Base-by-base conservation (phyloP, 2,797 vertebrate genomes). In the Thripadectes ignobilis region DNA sequence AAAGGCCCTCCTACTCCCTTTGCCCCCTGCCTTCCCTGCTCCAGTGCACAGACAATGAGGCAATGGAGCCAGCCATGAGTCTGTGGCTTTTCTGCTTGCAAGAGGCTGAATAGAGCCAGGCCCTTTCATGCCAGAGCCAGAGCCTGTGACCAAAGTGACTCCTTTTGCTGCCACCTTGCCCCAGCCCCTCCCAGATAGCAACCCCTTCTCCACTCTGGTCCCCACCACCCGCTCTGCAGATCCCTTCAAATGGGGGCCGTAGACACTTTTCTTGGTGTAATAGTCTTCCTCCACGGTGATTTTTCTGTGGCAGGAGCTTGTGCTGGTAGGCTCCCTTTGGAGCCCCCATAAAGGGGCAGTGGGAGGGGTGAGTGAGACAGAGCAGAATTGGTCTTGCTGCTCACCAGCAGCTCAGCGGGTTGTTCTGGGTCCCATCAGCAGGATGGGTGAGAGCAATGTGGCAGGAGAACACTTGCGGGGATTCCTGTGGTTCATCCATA, bases 391-490 rank as follows among this genome's bases (percentile, higher is more conserved):
- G 22, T 63, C 77, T 49, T 86, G 62, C 49, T 78, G 39, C 59
- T 89, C 15, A 3, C 41, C 6, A 9, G 32, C 18, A 75, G 48
- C 7, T 49, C 58, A 24, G 10, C 27, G 51, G 4, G 10, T 63
- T 27, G 21, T 49, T 51, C 52, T 27, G 39, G 9, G 26, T 88
- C 59, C 36, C 32, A 90, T 24, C 16, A 27, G 10, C 19, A 68
- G 34, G 38, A n/a, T 61, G n/a, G 0, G 1, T 19, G 6, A 10
- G 27, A 17, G 14, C 0, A 1, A 59, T 8, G 14, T 23, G 54
- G 9, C 46, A 88, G 62, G 45, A 72, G 48, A 52, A 83, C 14
- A 16, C 32, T 88, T 59, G 21, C 19, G 45, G 18, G 9, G 20
- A 19, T 65, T 13, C 32, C 27, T 13, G 2, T 2, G 8, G 41